phyloP scores from a whole-genome alignment of 2,888 invertebrate species.

The Prostheceraeus crozeri region DNA sequence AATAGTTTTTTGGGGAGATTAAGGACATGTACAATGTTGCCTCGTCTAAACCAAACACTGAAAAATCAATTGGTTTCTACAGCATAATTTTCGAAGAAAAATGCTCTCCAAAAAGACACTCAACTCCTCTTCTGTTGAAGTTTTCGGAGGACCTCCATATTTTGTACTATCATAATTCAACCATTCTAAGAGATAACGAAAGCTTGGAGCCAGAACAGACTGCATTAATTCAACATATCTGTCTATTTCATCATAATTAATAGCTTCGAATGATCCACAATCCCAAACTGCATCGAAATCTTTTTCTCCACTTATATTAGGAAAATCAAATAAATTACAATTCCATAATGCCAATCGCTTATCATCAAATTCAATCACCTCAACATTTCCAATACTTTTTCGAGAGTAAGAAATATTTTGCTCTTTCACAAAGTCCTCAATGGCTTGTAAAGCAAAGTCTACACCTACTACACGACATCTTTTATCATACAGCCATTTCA shows the following conservation, averaged over 20 bases:
- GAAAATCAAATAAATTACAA: too few species aligned
- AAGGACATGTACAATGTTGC: too few species aligned
- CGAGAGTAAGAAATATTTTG: too few species aligned
- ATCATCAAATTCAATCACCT: too few species aligned
- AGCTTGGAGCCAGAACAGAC: background rate
- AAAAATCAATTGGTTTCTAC: too few species aligned
- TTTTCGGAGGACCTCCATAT: constrained; percentile 9
- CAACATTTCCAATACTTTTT: too few species aligned
- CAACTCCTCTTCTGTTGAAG: background rate
- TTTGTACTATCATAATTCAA: constrained; percentile 7
- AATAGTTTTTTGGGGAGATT: too few species aligned
- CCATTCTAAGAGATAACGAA: background rate
- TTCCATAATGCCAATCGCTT: too few species aligned
- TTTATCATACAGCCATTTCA: background rate
- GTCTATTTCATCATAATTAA: background rate
- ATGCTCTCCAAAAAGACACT: too few species aligned
- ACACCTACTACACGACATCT: background rate
- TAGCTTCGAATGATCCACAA: constrained; percentile 5
- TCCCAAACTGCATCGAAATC: constrained; percentile 14
- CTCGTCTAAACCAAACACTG: too few species aligned
- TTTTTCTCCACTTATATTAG: too few species aligned
- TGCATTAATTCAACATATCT: constrained; percentile 3
- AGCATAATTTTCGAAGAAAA: too few species aligned
- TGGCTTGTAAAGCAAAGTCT: background rate
- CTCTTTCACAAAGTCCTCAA: background rate